phyloP scores from a whole-genome alignment of 2,797 vertebrate genomes.

The Babyrousa celebensis region DNA sequence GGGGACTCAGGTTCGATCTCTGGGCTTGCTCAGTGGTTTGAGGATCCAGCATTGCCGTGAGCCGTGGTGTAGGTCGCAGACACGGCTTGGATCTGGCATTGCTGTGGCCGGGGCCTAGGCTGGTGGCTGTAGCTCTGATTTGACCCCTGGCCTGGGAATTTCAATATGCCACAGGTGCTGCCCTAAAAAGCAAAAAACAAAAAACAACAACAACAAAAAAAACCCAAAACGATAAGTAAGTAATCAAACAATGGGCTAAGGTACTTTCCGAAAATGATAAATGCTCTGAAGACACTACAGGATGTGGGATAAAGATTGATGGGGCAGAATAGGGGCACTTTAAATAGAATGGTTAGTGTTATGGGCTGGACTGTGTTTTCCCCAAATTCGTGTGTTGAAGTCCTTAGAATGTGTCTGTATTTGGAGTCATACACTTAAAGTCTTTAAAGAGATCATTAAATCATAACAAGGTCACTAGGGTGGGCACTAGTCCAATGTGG shows the following conservation, averaged over 20 bases:
- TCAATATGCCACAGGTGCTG: too few species aligned
- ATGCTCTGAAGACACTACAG: neutral
- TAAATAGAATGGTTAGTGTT: neutral
- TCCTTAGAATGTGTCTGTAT: neutral
- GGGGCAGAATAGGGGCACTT: neutral
- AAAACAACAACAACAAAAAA: too few species aligned
- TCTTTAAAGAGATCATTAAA: neutral
- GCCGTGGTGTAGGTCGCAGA: too few species aligned
- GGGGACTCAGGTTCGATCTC: too few species aligned
- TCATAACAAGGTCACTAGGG: neutral
- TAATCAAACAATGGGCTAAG: neutral
- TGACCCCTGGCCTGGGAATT: too few species aligned
- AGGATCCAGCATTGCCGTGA: too few species aligned
- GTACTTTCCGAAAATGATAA: neutral
- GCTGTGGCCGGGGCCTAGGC: too few species aligned
- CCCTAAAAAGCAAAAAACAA: too few species aligned
- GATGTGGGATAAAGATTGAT: neutral
- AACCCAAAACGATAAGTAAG: too few species aligned
- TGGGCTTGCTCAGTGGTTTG: too few species aligned
- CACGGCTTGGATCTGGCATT: too few species aligned
- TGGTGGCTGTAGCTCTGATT: too few species aligned
- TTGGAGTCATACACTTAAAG: neutral
- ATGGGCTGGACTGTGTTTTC: fast-evolving
- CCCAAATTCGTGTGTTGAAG: neutral
- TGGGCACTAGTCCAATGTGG: neutral